phyloP scores from a whole-genome alignment of 2,797 vertebrate genomes.

The Selene dorsalis region DNA sequence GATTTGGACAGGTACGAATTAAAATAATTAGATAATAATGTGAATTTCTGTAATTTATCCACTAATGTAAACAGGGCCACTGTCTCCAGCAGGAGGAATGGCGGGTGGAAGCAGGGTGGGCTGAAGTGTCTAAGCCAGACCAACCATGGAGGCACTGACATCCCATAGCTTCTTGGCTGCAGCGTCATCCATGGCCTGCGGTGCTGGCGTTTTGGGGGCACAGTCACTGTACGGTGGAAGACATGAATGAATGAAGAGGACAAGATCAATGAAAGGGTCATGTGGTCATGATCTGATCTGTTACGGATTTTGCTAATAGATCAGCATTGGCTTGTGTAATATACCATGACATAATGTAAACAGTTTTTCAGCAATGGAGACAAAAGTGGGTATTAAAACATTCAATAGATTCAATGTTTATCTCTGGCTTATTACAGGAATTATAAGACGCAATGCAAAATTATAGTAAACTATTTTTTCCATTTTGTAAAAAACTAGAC shows the following conservation, averaged over 20 bases:
- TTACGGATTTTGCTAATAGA: background rate
- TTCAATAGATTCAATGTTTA: background rate
- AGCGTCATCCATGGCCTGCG: constrained; percentile 76
- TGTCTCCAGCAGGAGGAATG: constrained; percentile 4
- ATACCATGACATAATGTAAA: background rate
- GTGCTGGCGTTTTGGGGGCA: constrained; percentile 71
- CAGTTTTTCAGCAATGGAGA: background rate
- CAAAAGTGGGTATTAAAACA: background rate
- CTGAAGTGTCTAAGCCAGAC: constrained; percentile 66
- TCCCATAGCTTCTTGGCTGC: constrained; percentile 82
- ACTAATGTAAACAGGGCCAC: background rate
- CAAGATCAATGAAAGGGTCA: background rate
- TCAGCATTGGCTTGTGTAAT: background rate
- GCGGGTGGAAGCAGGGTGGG: background rate
- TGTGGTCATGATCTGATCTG: background rate
- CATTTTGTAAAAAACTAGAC: background rate
- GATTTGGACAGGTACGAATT: background rate
- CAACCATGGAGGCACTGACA: constrained; percentile 82
- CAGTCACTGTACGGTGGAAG: constrained; percentile 75
- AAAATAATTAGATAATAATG: background rate
- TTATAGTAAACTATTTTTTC: background rate
- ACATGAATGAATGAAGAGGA: background rate
- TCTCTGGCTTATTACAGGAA: background rate
- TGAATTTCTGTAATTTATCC: background rate
- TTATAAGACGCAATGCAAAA: background rate